phyloP scores from a whole-genome alignment of 2,113 vertebrate species.

The Thermophis baileyi region DNA sequence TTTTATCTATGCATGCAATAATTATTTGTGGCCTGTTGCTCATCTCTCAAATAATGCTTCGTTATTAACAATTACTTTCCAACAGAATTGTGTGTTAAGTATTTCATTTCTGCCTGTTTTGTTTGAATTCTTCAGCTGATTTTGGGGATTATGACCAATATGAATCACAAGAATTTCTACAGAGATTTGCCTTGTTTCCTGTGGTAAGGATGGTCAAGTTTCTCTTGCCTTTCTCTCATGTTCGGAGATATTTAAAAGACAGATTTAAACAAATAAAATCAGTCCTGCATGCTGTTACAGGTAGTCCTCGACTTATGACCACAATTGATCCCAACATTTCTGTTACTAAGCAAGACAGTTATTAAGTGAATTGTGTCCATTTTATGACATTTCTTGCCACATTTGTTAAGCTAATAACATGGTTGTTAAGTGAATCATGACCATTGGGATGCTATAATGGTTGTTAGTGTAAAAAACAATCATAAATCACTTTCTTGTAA shows the following conservation, averaged over 20 bases:
- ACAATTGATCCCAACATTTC: neutral
- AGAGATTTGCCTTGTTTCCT: conserved; percentile 94
- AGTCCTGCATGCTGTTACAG: neutral
- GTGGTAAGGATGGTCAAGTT: conserved; percentile 78
- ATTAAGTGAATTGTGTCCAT: neutral
- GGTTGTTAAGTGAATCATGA: too few species aligned
- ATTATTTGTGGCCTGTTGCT: neutral
- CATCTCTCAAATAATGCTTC: neutral
- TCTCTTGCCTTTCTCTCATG: neutral
- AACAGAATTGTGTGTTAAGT: neutral
- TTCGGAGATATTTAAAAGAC: neutral
- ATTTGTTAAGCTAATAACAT: neutral
- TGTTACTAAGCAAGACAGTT: neutral
- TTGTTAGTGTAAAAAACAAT: too few species aligned
- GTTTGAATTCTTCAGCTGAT: conserved; percentile 78
- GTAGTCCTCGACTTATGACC: neutral
- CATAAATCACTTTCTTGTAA: too few species aligned
- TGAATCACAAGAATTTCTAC: conserved; percentile 96
- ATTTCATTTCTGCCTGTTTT: conserved; percentile 32
- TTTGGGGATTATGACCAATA: conserved; percentile 96
- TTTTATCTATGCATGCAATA: neutral
- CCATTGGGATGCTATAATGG: too few species aligned
- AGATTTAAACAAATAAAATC: neutral
- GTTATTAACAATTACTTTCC: neutral
- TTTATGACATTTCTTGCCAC: neutral